Percentiles rank a stretch among this genome's conserved stretches.
Evolutionary conservation across 2,888 invertebrate species (phyloP).

Genomic region (Hyalella azteca): DNA sequence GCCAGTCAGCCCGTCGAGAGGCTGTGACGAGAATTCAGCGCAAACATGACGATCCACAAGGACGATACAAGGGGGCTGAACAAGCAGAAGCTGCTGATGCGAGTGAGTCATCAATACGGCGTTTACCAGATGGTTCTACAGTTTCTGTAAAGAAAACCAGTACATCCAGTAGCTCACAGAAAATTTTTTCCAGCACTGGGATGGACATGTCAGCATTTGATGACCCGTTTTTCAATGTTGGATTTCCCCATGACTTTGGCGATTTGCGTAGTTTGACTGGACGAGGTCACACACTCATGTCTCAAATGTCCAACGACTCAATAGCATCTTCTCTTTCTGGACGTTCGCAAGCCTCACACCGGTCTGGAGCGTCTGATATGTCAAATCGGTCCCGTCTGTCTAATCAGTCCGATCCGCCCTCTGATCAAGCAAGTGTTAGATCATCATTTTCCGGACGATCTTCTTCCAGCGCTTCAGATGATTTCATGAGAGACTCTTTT

Average conservation of each 20-base stretch:
- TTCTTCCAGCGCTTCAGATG: neutral
- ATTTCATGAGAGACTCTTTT: constrained; percentile 23
- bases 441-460: neutral
- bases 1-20: constrained; percentile 53
- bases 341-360: constrained; percentile 43
- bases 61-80: constrained; percentile 50
- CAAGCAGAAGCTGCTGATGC: constrained; percentile 54
- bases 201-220: constrained; percentile 1
- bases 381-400: neutral
- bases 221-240: constrained; percentile 43
- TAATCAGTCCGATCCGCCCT: neutral
- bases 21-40: constrained; percentile 46
- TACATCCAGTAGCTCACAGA: constrained; percentile 45
- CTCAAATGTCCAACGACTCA: constrained; percentile 55
- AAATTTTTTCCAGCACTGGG: constrained; percentile 34
- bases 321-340: constrained; percentile 51
- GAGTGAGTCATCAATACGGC: constrained; percentile 52
- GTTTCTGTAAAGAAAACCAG: constrained; percentile 56
- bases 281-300: constrained; percentile 53
- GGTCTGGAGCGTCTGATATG: neutral
- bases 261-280: constrained; percentile 50
- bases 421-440: neutral
- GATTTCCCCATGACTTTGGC: constrained; percentile 48
- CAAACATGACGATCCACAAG: constrained; percentile 53
- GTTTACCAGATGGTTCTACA: constrained; percentile 52